These are phyloP conservation scores for Cricetomys ansorgei DNA, from an alignment of 2,113 vertebrate species.

Conservation along the genomic window DNA sequence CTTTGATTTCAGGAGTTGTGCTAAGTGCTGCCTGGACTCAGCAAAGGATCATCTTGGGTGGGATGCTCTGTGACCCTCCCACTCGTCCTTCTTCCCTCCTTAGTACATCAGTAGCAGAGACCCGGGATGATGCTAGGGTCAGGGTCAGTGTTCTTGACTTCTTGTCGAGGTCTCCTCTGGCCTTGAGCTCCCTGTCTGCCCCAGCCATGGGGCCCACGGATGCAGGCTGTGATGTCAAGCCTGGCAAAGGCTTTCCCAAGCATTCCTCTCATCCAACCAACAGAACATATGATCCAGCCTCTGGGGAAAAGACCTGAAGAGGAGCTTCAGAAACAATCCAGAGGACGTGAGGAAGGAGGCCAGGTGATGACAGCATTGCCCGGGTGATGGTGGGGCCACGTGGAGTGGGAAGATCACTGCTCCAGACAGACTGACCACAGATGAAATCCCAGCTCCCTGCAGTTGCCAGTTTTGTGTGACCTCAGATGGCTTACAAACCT, in stretches of 20 bases:
- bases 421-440: neutral
- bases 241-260: slow-evolving; percentile 10
- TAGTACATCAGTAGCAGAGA: neutral
- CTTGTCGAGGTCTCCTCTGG: neutral
- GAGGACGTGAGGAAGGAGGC: neutral
- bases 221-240: slow-evolving; percentile 14
- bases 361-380: neutral
- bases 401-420: neutral
- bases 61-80: too few species aligned
- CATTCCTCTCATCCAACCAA: neutral
- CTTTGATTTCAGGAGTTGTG: neutral
- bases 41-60: neutral
- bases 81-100: neutral
- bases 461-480: neutral
- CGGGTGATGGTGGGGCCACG: accelerated
- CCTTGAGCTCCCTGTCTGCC: neutral
- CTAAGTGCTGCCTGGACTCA: neutral
- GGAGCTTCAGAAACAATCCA: neutral
- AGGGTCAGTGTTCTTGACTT: neutral
- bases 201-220: neutral
- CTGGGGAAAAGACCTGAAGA: neutral
- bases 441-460: neutral
- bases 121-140: neutral
- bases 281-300: slow-evolving; percentile 25
- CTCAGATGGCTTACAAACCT: neutral